Base-by-base conservation (phyloP, 2,113 vertebrate species). In the Engystomops pustulosus region DNA sequence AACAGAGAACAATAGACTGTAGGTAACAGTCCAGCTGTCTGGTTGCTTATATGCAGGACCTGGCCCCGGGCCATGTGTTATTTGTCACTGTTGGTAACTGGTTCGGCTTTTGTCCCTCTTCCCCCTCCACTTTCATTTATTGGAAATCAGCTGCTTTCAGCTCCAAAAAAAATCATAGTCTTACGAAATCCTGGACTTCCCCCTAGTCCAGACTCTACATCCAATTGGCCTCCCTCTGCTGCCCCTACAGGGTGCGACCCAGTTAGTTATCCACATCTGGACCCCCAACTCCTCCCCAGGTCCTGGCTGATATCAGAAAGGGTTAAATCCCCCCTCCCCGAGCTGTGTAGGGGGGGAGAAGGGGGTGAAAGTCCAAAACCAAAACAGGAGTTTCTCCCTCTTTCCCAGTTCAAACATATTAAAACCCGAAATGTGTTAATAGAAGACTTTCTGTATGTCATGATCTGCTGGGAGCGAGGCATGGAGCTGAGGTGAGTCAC, bases 121-220 rank as follows among this genome's bases (percentile, higher is more conserved):
- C 77, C 32, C 30, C 20, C 80, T 58, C 51, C 34, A 4, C 36
- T 55, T 20, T 77, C 45, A 69, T 79, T 85, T 85, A 76, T 45
- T 25, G 83, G 83, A 85, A 85, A 85, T 70, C 83, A 79, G 20
- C 45, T 69, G 75, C n/a, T 70, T 78, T 78, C 20, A 0, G 8
- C 25, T 3, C 18, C 68, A 0, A 27, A 15, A 17, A 65, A 68
- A 84, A 25, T 49, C 44, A 5, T 8, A 53, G 17, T 84, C 32
- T 85, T 85, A 49, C 67, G 83, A 85, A 85, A 85, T 85, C 83
- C 34, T 41, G 75, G 47, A 79, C 65, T 30, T 85, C 70, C 60
- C 75, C 60, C 14, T 0, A n/a, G 6, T n/a, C 12, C 3, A 41
- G 7, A 49, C 15, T 32, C 17, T 12, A 15, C 62, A 49, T 49